Evolutionary conservation across 2,797 vertebrate species (phyloP).

Genomic region (Micrastur ruficollis): DNA sequence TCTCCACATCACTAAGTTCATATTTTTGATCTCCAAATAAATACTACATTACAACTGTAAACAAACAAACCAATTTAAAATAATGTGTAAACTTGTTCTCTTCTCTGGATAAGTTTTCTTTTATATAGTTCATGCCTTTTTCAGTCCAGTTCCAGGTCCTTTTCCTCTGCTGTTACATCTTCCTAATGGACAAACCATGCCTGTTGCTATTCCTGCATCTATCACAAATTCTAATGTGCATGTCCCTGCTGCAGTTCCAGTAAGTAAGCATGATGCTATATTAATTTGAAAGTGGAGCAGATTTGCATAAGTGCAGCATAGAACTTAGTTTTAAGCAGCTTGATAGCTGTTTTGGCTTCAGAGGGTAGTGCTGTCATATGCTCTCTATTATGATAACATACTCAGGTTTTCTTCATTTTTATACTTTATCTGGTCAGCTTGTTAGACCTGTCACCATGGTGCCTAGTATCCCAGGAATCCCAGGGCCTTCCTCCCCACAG

Average conservation of each 20-base stretch:
- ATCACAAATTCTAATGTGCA: conserved; percentile 96
- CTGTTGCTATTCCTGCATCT: conserved; percentile 95
- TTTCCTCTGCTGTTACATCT: conserved; percentile 98
- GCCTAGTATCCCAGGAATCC: conserved; percentile 97
- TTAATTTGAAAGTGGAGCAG: conserved; percentile 64
- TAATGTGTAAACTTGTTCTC: conserved; percentile 37
- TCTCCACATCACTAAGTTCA: conserved; percentile 39
- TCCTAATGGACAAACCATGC: conserved; percentile 98
- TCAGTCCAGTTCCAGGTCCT: conserved; percentile 93
- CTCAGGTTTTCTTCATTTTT: conserved; percentile 68
- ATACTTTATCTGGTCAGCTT: conserved; percentile 82
- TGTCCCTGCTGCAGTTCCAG: conserved; percentile 95
- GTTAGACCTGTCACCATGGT: conserved; percentile 99
- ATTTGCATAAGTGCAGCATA: conserved; percentile 49
- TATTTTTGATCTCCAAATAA: conserved; percentile 28
- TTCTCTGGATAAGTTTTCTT: conserved; percentile 51
- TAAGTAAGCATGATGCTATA: conserved; percentile 79
- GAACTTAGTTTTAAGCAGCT: conserved; percentile 50
- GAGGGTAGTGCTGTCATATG: conserved; percentile 48
- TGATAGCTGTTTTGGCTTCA: conserved; percentile 50
- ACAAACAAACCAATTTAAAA: neutral
- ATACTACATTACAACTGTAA: conserved; percentile 20
- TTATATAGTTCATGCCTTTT: conserved; percentile 72
- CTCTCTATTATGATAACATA: conserved; percentile 58
- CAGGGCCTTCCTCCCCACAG: conserved; percentile 94